Evolutionary conservation across 2,797 vertebrate genomes (phyloP).

Genomic region (Dermochelys coriacea): DNA sequence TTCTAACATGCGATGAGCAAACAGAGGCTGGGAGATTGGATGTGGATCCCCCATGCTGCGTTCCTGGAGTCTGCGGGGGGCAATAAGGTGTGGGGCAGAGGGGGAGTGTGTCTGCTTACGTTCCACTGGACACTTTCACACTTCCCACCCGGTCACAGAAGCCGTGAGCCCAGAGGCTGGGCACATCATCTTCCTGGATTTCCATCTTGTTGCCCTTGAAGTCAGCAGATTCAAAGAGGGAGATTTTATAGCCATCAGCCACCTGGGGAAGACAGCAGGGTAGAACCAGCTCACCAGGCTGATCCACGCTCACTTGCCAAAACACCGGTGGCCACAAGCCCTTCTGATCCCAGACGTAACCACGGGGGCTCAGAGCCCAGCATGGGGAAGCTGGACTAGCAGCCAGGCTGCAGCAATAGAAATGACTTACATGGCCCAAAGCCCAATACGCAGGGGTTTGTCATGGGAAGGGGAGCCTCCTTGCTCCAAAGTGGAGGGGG

Average conservation of each 20-base stretch:
- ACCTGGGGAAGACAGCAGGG: conserved; percentile 80
- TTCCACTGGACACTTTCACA: conserved; percentile 91
- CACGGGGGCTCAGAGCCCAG: not conserved
- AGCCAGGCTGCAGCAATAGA: not conserved
- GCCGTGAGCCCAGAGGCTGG: conserved; percentile 95
- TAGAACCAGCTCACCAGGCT: not conserved
- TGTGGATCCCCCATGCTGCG: not conserved
- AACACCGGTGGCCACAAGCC: not conserved
- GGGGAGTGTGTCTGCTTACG: conserved; percentile 83
- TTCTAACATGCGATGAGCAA: not conserved
- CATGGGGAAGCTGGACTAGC: not conserved
- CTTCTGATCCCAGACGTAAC: not conserved
- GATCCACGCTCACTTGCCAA: not conserved
- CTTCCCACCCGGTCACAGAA: conserved; percentile 97
- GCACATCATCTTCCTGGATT: conserved; percentile 94
- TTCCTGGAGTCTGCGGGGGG: not conserved
- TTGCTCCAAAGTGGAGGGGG: not conserved
- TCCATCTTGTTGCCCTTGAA: conserved; percentile 98
- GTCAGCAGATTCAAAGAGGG: conserved; percentile 91
- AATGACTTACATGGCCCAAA: not conserved
- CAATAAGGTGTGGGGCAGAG: not conserved
- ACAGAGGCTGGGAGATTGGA: not conserved
- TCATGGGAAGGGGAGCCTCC: too few species aligned
- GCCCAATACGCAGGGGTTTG: not conserved
- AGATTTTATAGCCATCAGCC: conserved; percentile 93